phyloP scores from a whole-genome alignment of 2,888 invertebrate genomes.

The Agonopterix heracliana region DNA sequence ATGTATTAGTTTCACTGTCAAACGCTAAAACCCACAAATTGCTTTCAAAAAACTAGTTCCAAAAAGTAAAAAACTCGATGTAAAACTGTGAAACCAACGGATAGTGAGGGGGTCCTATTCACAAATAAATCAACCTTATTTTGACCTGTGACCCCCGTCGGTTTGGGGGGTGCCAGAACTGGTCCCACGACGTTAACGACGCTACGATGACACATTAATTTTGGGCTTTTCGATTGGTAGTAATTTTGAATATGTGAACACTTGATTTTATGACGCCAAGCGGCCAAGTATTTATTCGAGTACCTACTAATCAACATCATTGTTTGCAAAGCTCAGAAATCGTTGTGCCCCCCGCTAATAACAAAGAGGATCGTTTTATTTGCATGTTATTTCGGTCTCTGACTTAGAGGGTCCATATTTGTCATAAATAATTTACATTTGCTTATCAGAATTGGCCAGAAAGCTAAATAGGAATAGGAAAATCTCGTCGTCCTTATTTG shows the following conservation, averaged over 20 bases:
- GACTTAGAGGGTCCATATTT: too few species aligned
- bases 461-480: too few species aligned
- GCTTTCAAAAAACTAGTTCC: not conserved
- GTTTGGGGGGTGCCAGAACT: conserved; percentile 13
- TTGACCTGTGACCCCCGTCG: conserved; percentile 27
- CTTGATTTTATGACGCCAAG: too few species aligned
- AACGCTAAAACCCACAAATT: conserved; percentile 1
- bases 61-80: not conserved
- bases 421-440: too few species aligned
- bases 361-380: too few species aligned
- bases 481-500: too few species aligned
- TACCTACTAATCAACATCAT: too few species aligned
- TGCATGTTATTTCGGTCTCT: too few species aligned
- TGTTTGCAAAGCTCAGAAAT: too few species aligned
- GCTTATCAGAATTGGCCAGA: too few species aligned
- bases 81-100: conserved; percentile 1
- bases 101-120: conserved; percentile 3
- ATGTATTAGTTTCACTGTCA: not conserved
- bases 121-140: conserved; percentile 27
- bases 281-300: too few species aligned
- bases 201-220: conserved; percentile 14
- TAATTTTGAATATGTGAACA: not conserved
- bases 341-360: too few species aligned
- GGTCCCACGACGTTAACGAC: conserved; percentile 20
- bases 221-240: not conserved